phyloP scores from a whole-genome alignment of 2,113 vertebrate species.

The Desmodus rotundus region DNA sequence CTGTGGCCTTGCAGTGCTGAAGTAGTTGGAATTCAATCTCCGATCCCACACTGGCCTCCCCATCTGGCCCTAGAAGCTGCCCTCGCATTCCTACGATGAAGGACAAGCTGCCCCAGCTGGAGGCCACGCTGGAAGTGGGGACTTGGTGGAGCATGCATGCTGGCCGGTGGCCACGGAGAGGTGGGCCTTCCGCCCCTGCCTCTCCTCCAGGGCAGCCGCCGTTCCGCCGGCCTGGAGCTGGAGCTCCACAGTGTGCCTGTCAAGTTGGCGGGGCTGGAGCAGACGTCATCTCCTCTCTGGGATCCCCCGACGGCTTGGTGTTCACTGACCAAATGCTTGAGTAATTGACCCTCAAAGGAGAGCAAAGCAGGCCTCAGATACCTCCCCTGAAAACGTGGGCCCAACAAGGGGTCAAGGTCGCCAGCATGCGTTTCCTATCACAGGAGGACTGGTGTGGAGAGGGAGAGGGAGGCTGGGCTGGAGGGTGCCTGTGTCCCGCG shows the following conservation, averaged over 20 bases:
- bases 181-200: background rate
- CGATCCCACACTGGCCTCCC: background rate
- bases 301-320: background rate
- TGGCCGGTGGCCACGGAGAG: background rate
- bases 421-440: background rate
- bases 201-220: background rate
- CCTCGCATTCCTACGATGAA: background rate
- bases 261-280: background rate
- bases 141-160: background rate
- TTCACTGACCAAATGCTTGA: slow-evolving; percentile 10
- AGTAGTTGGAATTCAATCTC: slow-evolving; percentile 6
- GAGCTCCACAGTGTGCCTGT: fast-evolving
- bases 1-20: background rate
- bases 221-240: background rate
- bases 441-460: background rate
- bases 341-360: background rate
- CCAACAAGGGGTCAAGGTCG: background rate
- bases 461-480: background rate
- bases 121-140: background rate
- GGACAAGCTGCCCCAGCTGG: background rate
- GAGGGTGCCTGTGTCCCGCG: background rate
- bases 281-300: background rate
- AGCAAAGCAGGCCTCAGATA: background rate
- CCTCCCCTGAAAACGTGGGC: background rate
- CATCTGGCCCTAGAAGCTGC: background rate